Evolutionary conservation across 2,113 vertebrate species (phyloP).

Genomic region (Heptranchias perlo): DNA sequence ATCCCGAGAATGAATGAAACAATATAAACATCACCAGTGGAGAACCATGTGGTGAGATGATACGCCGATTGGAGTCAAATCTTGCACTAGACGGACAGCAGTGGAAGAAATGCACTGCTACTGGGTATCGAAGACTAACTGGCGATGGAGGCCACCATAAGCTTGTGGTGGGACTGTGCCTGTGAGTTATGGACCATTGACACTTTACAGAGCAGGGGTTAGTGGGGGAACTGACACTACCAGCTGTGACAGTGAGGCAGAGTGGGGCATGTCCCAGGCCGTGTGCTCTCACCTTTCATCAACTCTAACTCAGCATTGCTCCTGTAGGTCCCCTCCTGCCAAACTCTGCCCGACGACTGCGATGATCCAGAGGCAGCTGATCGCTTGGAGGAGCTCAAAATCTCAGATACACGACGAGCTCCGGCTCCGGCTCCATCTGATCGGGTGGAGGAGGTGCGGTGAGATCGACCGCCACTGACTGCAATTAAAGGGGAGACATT

Average conservation of each 20-base stretch:
- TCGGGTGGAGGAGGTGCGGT: background rate
- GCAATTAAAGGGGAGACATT: background rate
- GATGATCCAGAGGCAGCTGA: background rate
- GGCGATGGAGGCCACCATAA: too few relatives aligned
- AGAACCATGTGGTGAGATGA: too few relatives aligned
- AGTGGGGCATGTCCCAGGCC: too few relatives aligned
- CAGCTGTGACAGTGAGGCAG: background rate
- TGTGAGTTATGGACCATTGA: background rate
- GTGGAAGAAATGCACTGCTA: background rate
- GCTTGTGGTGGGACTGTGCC: background rate
- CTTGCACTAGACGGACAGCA: background rate
- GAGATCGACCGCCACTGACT: background rate
- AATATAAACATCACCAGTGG: too few relatives aligned
- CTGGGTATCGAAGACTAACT: background rate
- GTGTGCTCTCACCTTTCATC: background rate
- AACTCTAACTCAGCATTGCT: background rate
- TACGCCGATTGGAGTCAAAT: too few relatives aligned
- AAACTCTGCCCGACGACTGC: background rate
- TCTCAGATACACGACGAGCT: background rate
- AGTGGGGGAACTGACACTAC: background rate
- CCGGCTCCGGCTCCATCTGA: background rate
- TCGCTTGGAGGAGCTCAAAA: background rate
- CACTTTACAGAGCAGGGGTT: background rate
- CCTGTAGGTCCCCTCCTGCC: background rate
- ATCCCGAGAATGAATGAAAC: too few relatives aligned